Conservation (phyloP, 2,113 vertebrate genomes). For the Brachypodius melanocephalos region DNA sequence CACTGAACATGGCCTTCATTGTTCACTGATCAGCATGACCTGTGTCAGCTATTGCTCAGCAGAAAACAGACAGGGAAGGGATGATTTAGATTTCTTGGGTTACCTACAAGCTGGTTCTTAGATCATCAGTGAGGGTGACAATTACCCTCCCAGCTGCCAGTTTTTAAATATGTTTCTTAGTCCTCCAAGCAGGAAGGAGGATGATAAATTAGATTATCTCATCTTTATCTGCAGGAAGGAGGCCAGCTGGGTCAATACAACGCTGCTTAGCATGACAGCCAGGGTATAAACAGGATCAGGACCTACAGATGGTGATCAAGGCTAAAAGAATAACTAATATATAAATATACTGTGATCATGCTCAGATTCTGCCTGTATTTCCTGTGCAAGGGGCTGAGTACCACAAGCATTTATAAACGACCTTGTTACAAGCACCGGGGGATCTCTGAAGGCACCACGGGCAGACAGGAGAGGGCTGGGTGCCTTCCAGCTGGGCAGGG, state of each 20-base stretch:
- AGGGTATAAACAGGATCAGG: not conserved
- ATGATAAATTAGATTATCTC: conserved; percentile 18
- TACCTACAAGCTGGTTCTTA: not conserved
- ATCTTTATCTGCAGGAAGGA: not conserved
- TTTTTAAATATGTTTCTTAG: not conserved
- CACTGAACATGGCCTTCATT: not conserved
- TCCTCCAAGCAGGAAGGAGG: not conserved
- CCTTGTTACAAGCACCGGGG: not conserved
- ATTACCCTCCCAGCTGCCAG: not conserved
- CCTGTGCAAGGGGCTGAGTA: not conserved
- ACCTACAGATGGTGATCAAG: not conserved
- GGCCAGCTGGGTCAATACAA: not conserved
- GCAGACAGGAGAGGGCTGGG: not conserved
- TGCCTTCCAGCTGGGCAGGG: not conserved
- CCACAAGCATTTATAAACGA: rapidly evolving
- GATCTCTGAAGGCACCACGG: not conserved
- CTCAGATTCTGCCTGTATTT: not conserved
- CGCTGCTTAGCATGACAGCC: not conserved
- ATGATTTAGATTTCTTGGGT: not conserved
- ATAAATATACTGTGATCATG: not conserved
- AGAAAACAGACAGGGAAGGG: not conserved
- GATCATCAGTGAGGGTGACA: not conserved
- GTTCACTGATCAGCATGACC: not conserved
- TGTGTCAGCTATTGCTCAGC: not conserved
- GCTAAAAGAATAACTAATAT: not conserved